These are phyloP conservation scores for Microcaecilia unicolor DNA, from an alignment of 2,797 vertebrate genomes.

Conservation along the genomic window DNA sequence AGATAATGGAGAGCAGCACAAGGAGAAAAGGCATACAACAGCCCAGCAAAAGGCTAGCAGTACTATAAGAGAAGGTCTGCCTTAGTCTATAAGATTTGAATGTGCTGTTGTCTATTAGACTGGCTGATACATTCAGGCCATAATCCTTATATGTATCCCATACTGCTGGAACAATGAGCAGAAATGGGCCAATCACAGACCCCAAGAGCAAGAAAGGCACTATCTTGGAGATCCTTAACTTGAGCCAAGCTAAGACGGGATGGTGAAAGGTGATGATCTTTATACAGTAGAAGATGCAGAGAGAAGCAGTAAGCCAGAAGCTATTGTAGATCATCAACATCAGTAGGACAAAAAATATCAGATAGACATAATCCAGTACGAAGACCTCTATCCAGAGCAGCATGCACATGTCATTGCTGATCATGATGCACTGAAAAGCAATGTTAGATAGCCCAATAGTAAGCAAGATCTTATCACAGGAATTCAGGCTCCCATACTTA, in stretches of 20 bases:
- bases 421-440: slow-evolving; percentile 2
- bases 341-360: neutral
- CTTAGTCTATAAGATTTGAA: too few species aligned
- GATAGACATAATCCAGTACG: neutral
- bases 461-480: slow-evolving; percentile 23
- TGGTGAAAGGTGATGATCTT: slow-evolving; percentile 30
- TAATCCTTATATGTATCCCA: neutral
- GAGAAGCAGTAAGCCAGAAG: slow-evolving; percentile 34
- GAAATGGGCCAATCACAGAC: slow-evolving; percentile 14
- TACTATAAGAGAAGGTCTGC: neutral
- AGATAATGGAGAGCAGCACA: slow-evolving; percentile 17
- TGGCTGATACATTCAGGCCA: neutral
- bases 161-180: neutral
- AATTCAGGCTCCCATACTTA: slow-evolving; percentile 1
- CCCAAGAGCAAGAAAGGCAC: slow-evolving; percentile 10
- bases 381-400: neutral
- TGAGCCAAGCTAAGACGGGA: slow-evolving; percentile 14
- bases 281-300: slow-evolving; percentile 34
- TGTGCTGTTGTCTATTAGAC: neutral
- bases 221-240: slow-evolving; percentile 7
- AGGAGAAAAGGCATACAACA: slow-evolving; percentile 23
- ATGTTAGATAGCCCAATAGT: slow-evolving; percentile 13
- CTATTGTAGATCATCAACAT: slow-evolving; percentile 20
- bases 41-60: neutral
- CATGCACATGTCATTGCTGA: neutral